Evolutionary conservation across 2,113 vertebrate species (phyloP), one percentile per base, ranked within the genome.

Genomic region (Corythaeola cristata): DNA sequence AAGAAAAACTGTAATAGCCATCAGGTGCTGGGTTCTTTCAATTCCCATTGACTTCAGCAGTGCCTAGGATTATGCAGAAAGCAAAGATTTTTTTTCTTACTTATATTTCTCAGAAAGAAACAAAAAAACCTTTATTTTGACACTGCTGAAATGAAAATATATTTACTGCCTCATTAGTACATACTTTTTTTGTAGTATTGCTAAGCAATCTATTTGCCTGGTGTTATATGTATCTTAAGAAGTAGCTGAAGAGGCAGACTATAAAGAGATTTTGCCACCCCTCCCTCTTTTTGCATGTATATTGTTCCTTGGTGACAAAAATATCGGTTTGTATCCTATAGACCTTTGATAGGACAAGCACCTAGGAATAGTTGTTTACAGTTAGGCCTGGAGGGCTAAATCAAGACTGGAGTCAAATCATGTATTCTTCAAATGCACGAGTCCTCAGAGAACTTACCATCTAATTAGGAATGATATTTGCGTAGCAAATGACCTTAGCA

Each of bases 401-500:
- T 72, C 53, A 67, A 30, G 53, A 27, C 45, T 68, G 39, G 27
- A 87, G 45, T 69, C 60, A 87, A 72, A 68, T 75, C 64, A 35
- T 35, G 21, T 56, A n/a, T 18, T 72, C n/a, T 59, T 91, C 69
- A 91, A 82, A 91, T 64, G 32, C 5, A 1, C 52, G 33, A 78
- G 19, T 87, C 73, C 69, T 92, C 91, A 68, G 89, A 88, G 78
- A 91, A 87, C 41, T 49, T 88, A 33, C 4, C 17, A 24, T 77
- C 64, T 86, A 90, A 93, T 85, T 86, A 88, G 30, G 45, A 76
- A 90, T 73, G 5, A 53, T 83, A 92, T 83, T 86, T 95, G 35
- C 53, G 83, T 60, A 82, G 12, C 2, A 85, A 82, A 84, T 88
- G 7, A 79, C 18, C 27, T 56, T 76, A 73, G 19, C 22, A 58